Evolutionary conservation across 23 tunicate species (phyloP).

Genomic region (Ciona savignyi): DNA sequence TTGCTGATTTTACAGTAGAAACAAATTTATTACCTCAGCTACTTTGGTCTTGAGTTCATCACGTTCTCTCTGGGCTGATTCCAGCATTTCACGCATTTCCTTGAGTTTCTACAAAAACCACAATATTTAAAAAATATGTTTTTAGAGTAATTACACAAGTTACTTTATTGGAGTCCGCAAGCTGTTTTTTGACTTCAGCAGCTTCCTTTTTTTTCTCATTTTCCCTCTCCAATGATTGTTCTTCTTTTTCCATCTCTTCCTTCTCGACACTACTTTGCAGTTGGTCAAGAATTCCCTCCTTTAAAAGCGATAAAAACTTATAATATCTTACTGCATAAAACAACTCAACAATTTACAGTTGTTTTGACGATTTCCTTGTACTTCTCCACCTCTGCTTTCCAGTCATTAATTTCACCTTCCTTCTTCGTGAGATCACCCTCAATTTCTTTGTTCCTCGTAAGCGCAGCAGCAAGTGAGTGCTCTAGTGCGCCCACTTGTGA

Average conservation of each 20-base stretch:
- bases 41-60: slow-evolving; percentile 18
- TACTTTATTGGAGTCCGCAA: background rate
- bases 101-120: slow-evolving; percentile 24
- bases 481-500: slow-evolving; percentile 18
- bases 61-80: slow-evolving; percentile 13
- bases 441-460: slow-evolving; percentile 9
- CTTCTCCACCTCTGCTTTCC: slow-evolving; percentile 14
- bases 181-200: slow-evolving; percentile 4
- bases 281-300: slow-evolving; percentile 40
- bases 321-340: background rate
- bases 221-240: slow-evolving; percentile 8
- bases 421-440: background rate
- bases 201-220: slow-evolving; percentile 2
- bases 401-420: background rate
- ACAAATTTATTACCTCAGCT: slow-evolving; percentile 16
- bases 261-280: slow-evolving; percentile 37
- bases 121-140: background rate
- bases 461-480: slow-evolving; percentile 25
- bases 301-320: background rate
- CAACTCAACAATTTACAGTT: slow-evolving; percentile 14
- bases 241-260: slow-evolving; percentile 27
- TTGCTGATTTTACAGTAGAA: too few species aligned
- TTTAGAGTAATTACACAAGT: background rate
- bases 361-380: slow-evolving; percentile 12
- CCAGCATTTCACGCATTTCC: background rate